Evolutionary conservation across 2,797 vertebrate genomes (phyloP).

Genomic region (Thripadectes ignobilis): DNA sequence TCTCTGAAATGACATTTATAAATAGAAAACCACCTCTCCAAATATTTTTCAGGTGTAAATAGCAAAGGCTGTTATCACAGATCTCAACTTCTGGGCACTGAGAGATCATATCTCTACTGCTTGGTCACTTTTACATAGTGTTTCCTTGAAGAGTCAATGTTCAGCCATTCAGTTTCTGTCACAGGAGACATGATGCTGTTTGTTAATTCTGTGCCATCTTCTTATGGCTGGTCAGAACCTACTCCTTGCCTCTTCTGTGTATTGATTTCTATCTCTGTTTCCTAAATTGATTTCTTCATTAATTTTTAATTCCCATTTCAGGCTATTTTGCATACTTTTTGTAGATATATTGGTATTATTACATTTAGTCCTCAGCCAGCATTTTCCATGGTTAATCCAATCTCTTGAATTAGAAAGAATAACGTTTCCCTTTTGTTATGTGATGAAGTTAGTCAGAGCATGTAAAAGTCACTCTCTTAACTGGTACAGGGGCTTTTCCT

Average conservation of each 20-base stretch:
- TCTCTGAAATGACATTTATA: neutral
- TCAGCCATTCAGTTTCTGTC: neutral
- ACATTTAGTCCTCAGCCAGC: neutral
- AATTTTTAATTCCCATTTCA: neutral
- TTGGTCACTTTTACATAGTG: neutral
- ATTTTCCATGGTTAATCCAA: neutral
- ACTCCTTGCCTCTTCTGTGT: neutral
- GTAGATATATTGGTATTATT: neutral
- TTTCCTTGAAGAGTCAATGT: neutral
- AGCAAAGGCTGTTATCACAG: neutral
- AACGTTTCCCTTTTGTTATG: neutral
- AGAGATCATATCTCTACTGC: neutral
- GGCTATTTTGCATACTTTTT: neutral
- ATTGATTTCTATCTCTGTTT: neutral
- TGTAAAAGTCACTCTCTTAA: conserved; percentile 7
- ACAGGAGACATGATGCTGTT: neutral
- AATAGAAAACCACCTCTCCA: neutral
- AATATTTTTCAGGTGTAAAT: neutral
- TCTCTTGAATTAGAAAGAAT: conserved; percentile 6
- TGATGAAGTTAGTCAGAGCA: neutral
- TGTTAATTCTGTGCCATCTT: neutral
- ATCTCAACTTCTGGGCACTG: neutral
- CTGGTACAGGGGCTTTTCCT: neutral
- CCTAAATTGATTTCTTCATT: neutral
- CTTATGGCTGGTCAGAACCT: neutral